Conservation (phyloP, 1,140 invertebrate genomes). For the Trissolcus basalis region DNA sequence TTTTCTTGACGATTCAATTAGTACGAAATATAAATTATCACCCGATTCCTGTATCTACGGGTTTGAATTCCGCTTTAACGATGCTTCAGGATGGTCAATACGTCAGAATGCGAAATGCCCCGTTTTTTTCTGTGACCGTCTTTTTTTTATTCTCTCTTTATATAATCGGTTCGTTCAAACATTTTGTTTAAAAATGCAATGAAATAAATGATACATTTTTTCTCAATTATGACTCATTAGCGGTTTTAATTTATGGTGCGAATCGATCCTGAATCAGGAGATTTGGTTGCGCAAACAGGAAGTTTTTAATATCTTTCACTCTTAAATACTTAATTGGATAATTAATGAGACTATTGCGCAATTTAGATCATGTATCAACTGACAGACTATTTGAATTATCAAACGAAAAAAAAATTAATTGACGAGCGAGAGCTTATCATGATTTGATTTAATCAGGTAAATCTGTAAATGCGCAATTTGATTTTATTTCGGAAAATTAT, state of each 20-base stretch:
- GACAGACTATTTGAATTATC: not conserved
- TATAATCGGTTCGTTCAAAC: no score
- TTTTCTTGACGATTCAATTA: slow-evolving; percentile 60
- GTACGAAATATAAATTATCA: slow-evolving; percentile 16
- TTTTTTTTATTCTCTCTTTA: no score
- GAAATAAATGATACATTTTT: not conserved
- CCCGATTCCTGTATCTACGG: not conserved
- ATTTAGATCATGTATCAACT: not conserved
- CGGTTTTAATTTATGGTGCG: slow-evolving; percentile 7
- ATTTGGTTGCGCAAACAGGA: slow-evolving; percentile 17
- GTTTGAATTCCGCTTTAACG: no score
- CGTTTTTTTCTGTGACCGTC: no score
- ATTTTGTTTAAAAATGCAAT: no score
- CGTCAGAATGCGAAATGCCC: no score
- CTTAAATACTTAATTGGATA: slow-evolving; percentile 18
- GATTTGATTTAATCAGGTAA: not conserved
- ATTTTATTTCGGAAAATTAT: no score
- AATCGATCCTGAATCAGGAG: not conserved
- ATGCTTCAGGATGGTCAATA: no score
- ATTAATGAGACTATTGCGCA: slow-evolving; percentile 14
- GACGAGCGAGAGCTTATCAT: no score
- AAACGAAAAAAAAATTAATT: no score
- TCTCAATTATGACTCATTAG: slow-evolving; percentile 26
- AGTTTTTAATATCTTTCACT: slow-evolving; percentile 14
- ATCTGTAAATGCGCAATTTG: no score